Conservation (phyloP, 2,797 vertebrate genomes). For the Darevskia mixta region DNA sequence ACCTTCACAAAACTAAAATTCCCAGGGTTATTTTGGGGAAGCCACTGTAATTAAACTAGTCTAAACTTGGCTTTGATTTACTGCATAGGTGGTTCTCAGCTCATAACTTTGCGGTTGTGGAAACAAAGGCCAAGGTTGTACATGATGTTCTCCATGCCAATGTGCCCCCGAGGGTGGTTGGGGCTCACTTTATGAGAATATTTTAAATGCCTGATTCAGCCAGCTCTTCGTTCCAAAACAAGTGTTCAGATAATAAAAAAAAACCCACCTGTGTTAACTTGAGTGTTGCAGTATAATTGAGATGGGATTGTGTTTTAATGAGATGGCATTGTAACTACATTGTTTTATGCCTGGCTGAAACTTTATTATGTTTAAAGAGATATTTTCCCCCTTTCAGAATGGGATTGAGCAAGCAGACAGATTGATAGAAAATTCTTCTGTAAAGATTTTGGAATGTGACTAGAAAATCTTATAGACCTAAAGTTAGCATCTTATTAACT, state of each 20-base stretch:
- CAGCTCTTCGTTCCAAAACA: neutral
- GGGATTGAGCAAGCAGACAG: neutral
- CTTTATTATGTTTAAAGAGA: neutral
- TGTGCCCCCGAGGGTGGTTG: neutral
- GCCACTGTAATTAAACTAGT: neutral
- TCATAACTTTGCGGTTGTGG: neutral
- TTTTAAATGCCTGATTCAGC: neutral
- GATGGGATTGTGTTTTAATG: no score
- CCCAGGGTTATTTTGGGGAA: neutral
- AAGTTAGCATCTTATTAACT: conserved; percentile 20
- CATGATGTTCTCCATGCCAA: neutral
- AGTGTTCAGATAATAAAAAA: neutral
- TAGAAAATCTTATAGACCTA: conserved; percentile 19
- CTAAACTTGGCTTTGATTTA: neutral
- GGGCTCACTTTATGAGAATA: neutral
- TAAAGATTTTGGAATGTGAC: neutral
- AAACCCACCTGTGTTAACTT: no score
- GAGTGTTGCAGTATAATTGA: neutral
- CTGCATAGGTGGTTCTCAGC: neutral
- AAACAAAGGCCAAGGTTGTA: neutral
- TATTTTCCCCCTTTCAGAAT: neutral
- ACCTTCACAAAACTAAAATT: neutral
- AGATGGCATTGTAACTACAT: neutral
- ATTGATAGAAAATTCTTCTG: neutral
- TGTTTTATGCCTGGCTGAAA: neutral